These are phyloP conservation scores for Calliopum simillimum DNA, from an alignment of 2,888 invertebrate genomes.

Conservation along the genomic window DNA sequence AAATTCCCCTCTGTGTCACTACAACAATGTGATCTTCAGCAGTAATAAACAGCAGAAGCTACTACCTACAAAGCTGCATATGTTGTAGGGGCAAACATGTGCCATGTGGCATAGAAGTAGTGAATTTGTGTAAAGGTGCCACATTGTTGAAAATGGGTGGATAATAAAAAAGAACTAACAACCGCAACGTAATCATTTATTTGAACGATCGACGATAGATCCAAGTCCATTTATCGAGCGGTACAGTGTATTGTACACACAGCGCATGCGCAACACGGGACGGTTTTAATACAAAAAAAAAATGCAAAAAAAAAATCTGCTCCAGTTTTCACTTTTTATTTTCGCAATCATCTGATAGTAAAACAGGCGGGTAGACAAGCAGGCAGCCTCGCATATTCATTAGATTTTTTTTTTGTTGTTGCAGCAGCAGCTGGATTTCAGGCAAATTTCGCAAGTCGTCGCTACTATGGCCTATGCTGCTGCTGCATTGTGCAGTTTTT, in stretches of 20 bases:
- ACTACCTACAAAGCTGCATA: too few species aligned
- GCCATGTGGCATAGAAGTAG: not conserved
- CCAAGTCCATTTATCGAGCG: too few species aligned
- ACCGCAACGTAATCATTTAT: not conserved
- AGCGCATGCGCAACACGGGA: too few species aligned
- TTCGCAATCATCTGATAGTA: slow-evolving; percentile 17
- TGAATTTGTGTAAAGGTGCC: not conserved
- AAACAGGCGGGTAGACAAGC: not conserved
- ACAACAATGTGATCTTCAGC: too few species aligned
- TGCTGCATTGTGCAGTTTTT: too few species aligned
- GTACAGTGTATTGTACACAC: too few species aligned
- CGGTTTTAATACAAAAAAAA: too few species aligned
- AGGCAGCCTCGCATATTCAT: slow-evolving; percentile 14
- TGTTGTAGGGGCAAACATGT: too few species aligned
- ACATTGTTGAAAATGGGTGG: not conserved
- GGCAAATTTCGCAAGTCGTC: slow-evolving; percentile 5
- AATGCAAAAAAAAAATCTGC: slow-evolving; percentile 4
- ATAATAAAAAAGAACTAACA: too few species aligned
- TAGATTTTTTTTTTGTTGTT: slow-evolving; percentile 1
- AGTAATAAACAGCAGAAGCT: too few species aligned
- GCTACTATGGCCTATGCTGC: not conserved
- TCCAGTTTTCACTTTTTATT: slow-evolving; percentile 27
- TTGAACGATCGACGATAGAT: slow-evolving; percentile 1
- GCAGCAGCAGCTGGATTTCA: slow-evolving; percentile 10
- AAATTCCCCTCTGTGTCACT: too few species aligned